Base-by-base conservation (phyloP, 2,888 invertebrate species). In the Cordilura impudica region DNA sequence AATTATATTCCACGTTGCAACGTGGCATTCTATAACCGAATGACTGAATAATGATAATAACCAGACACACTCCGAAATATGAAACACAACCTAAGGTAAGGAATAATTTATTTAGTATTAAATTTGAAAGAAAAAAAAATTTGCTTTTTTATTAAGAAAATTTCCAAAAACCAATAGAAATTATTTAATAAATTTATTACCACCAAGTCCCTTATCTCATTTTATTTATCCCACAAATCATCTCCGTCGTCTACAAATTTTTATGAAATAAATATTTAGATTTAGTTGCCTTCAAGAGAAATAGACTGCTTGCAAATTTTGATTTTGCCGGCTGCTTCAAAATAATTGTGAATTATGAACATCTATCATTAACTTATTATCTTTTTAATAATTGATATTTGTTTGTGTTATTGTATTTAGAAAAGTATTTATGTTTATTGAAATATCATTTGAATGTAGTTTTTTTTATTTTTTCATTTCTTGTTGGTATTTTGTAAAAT, bases 351-450 rank as follows among this genome's bases (percentile, higher is more conserved):
- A 78, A 71, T 78, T 74, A 78, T 74, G 54, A 70, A 66, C 78
- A 78, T 71, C 66, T 49, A 75, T 79, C 79, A 79, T 79, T 79
- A 71, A 67, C 49, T 79, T 61, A 79, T 79, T 79, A 74, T 79
- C 79, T 71, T 63, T 39, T 35, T 49, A 67, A 67, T 49, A 78
- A 78, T 71, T 78, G 54, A 79, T 75, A 71, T 70, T 78, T 66
- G 43, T 43, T 61, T 69, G n/a, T 69, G 43, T 66, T 70, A 39
- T 63, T 60, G 56, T 35, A 43, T 39, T 39, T 43, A 58, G 43
- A 71, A 26, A 43, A 53, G 29, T 23, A 61, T 56, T 21, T n/a
- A 49, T 66, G 53, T 60, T 78, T 74, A 70, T 63, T 72, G 54
- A 31, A 60, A 31, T 51, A 26, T 56, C 19, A 65, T 66, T 53